phyloP scores from a whole-genome alignment of 1,140 invertebrate species.

The Zaprionus africanus region DNA sequence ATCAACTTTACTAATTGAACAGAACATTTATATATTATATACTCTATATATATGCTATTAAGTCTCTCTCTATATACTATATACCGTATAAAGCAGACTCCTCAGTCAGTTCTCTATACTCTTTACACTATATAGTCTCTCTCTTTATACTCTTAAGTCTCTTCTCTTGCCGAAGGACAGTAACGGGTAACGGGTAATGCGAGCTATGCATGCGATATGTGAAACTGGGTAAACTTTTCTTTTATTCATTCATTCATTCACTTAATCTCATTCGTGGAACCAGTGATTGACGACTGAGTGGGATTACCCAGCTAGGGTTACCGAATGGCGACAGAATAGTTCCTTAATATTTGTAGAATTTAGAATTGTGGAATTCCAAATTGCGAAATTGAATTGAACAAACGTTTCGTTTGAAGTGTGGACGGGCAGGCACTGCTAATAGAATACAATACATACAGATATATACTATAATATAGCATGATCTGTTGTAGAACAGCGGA shows the following conservation, averaged over 20 bases:
- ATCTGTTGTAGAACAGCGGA: not conserved
- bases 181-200: not conserved
- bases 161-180: not conserved
- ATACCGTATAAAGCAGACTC: no score
- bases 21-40: no score
- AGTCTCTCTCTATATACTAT: no score
- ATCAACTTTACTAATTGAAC: no score
- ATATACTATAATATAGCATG: not conserved
- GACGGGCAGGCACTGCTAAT: not conserved
- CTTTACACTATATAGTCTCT: no score
- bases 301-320: constrained; percentile 17
- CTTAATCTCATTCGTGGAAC: not conserved
- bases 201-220: no score
- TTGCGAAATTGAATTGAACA: constrained; percentile 2
- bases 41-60: no score
- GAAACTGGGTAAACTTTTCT: not conserved
- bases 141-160: no score
- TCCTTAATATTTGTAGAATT: not conserved
- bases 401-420: not conserved
- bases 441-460: not conserved
- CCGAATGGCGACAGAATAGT: not conserved
- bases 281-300: constrained; percentile 10
- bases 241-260: constrained; percentile 8
- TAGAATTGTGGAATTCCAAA: not conserved
- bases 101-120: no score